These are phyloP conservation scores for Laspeyria flexula DNA, from an alignment of 2,888 invertebrate species.

Conservation along the genomic window DNA sequence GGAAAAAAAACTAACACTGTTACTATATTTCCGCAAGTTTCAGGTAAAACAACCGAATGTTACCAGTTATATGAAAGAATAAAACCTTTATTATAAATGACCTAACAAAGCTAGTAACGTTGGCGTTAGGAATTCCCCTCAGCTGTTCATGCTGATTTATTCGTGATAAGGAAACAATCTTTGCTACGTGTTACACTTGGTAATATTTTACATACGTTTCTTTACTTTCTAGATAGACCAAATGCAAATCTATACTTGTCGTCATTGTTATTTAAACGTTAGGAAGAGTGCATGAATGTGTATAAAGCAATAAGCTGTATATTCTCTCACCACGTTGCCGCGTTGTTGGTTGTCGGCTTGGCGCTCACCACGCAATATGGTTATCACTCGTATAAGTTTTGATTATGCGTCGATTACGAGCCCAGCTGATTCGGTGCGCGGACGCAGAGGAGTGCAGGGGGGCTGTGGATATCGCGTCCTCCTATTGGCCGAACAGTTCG, in stretches of 20 bases:
- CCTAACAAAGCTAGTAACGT: too few species aligned
- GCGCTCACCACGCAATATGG: slow-evolving; percentile 45
- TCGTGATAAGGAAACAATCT: slow-evolving; percentile 5
- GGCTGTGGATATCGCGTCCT: slow-evolving; percentile 19
- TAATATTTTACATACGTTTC: neutral
- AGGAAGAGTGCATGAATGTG: neutral
- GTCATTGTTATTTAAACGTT: too few species aligned
- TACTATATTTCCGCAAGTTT: neutral
- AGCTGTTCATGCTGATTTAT: slow-evolving; percentile 7
- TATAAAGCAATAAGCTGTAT: slow-evolving; percentile 14
- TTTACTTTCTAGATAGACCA: neutral
- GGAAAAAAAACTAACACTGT: neutral
- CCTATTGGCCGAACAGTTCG: slow-evolving; percentile 55
- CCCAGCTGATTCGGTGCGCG: slow-evolving; percentile 56
- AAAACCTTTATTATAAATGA: too few species aligned
- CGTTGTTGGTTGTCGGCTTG: slow-evolving; percentile 2
- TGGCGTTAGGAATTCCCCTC: slow-evolving; percentile 2
- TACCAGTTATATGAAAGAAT: too few species aligned
- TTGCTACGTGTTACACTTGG: slow-evolving; percentile 7
- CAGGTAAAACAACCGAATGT: neutral
- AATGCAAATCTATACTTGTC: neutral
- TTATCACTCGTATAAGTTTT: slow-evolving; percentile 62
- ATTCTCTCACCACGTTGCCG: slow-evolving; percentile 43
- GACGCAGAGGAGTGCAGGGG: slow-evolving; percentile 16
- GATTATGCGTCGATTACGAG: slow-evolving; percentile 60